Conservation (phyloP, 1,140 invertebrate species). For the Pissodes strobi region DNA sequence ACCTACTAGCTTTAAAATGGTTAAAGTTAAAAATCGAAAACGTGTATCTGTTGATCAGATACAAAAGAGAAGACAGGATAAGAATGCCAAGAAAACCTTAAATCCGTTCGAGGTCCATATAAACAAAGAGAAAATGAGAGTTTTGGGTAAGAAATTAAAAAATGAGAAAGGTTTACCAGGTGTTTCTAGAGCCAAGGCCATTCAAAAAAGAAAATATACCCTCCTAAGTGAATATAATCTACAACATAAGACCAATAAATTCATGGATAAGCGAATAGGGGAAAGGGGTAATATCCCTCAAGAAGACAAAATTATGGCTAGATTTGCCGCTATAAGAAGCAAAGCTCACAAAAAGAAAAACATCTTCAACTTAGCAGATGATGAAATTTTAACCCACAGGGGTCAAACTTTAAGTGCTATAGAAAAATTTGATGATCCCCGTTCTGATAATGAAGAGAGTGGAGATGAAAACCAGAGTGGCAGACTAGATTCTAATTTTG, state of each 20-base stretch:
- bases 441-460: constrained; percentile 78
- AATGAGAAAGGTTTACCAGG: constrained; percentile 84
- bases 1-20: too few species aligned
- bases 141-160: constrained; percentile 80
- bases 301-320: constrained; percentile 83
- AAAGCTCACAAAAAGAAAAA: constrained; percentile 72
- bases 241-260: constrained; percentile 82
- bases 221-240: constrained; percentile 82
- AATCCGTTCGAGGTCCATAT: constrained; percentile 91
- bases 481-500: constrained; percentile 72
- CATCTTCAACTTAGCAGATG: constrained; percentile 84
- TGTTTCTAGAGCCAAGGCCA: constrained; percentile 80
- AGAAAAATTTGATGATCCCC: constrained; percentile 87
- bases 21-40: constrained; percentile 61
- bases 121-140: constrained; percentile 84
- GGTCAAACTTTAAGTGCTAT: constrained; percentile 88
- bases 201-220: constrained; percentile 84
- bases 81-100: constrained; percentile 60
- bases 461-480: constrained; percentile 65
- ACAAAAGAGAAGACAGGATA: constrained; percentile 55
- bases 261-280: constrained; percentile 85
- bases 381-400: constrained; percentile 84
- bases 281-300: constrained; percentile 73
- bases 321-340: constrained; percentile 78
- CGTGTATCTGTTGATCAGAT: constrained; percentile 57